A percentile compares a stretch with the other conserved stretches of the same genome.
Conservation (phyloP, 2,113 vertebrate species). For the Burhinus oedicnemus region DNA sequence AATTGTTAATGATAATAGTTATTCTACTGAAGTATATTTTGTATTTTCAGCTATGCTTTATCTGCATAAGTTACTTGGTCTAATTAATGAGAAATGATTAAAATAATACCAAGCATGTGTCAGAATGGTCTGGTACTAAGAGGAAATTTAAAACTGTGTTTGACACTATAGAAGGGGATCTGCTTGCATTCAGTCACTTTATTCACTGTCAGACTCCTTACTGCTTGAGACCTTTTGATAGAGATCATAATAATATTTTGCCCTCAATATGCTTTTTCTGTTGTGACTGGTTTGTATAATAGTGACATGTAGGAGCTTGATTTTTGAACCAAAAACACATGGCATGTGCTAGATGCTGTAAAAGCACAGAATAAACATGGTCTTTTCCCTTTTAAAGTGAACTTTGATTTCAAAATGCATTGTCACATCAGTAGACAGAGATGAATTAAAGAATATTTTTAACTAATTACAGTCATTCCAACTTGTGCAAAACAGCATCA, state of each 20-base stretch:
- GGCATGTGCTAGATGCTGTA: background rate
- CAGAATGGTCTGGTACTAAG: background rate
- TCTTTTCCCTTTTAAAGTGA: background rate
- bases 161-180: background rate
- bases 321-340: background rate
- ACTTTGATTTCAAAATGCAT: background rate
- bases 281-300: background rate
- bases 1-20: background rate
- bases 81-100: background rate
- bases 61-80: background rate
- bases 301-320: background rate
- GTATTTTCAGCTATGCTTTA: background rate
- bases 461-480: background rate
- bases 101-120: background rate
- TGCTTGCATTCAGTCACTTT: background rate
- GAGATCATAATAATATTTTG: fast-evolving
- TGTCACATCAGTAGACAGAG: background rate
- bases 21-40: background rate
- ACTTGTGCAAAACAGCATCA: background rate
- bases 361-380: background rate
- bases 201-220: background rate
- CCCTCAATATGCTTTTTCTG: background rate
- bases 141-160: background rate
- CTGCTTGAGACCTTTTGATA: background rate
- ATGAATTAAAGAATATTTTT: background rate